Conservation (phyloP, 2,113 vertebrate genomes). For the Poeciliopsis retropinna region DNA sequence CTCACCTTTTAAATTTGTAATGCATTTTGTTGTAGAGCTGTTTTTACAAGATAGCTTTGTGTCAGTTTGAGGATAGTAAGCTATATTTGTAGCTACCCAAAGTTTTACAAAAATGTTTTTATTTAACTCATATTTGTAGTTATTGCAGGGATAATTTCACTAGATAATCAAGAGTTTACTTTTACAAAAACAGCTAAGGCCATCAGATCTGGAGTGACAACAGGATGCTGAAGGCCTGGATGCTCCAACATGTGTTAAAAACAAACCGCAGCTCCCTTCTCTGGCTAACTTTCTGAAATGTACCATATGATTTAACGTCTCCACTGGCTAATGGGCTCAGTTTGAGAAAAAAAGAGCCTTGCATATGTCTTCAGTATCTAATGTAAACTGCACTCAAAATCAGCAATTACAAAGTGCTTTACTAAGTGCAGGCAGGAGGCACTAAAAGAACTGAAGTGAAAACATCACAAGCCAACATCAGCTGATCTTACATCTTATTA, state of each 20-base stretch:
- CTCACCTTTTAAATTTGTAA: background rate
- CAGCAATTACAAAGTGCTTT: slow-evolving; percentile 7
- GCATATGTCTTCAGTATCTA: background rate
- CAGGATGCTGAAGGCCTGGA: background rate
- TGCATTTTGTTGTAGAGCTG: background rate
- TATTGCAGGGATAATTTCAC: too few relatives aligned
- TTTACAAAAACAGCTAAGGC: background rate
- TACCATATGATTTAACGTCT: background rate
- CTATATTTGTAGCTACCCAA: too few relatives aligned
- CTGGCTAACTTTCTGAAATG: background rate
- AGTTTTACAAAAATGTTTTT: too few relatives aligned
- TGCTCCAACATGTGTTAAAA: background rate
- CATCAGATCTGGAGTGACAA: background rate
- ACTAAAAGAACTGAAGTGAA: slow-evolving; percentile 6
- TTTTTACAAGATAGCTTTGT: background rate
- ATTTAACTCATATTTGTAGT: too few relatives aligned
- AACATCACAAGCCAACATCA: background rate
- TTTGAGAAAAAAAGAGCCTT: background rate
- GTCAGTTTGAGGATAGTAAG: too few relatives aligned
- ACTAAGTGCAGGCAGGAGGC: slow-evolving; percentile 3
- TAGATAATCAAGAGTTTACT: background rate
- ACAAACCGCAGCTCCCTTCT: background rate
- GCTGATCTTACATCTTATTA: background rate
- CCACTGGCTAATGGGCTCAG: slow-evolving; percentile 6
- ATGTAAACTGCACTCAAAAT: background rate